These are phyloP conservation scores for Eumaeus atala DNA, from an alignment of 1,140 invertebrate species.

Conservation along the genomic window DNA sequence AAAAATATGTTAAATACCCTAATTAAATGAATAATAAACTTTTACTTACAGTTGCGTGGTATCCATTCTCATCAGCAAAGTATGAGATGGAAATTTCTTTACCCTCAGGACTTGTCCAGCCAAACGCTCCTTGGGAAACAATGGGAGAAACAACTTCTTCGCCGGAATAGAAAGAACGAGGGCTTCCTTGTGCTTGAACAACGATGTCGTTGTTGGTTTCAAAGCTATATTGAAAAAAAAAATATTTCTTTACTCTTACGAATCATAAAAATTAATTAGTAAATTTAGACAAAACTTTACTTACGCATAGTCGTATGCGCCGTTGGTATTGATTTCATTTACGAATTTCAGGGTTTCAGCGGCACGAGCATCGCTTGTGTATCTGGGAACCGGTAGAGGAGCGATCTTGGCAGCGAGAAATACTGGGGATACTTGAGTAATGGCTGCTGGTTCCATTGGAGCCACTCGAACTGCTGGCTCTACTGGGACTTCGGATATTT, in stretches of 20 bases:
- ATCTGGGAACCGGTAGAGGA: neutral
- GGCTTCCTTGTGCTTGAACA: neutral
- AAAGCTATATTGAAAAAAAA: neutral
- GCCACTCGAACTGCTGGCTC: neutral
- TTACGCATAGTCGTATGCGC: neutral
- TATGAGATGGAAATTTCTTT: slow-evolving; percentile 4
- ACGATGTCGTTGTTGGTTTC: slow-evolving; percentile 4
- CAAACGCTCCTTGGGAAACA: slow-evolving; percentile 6
- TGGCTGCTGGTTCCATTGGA: neutral
- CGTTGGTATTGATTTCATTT: neutral
- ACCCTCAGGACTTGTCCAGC: slow-evolving; percentile 7
- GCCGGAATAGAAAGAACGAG: neutral
- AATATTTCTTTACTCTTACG: neutral
- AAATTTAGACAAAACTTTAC: neutral
- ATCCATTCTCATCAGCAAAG: slow-evolving; percentile 10
- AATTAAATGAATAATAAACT: too few relatives aligned
- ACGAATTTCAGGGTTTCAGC: slow-evolving; percentile 1
- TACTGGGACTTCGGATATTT: neutral
- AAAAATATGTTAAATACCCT: too few relatives aligned
- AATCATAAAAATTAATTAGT: neutral
- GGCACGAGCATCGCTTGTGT: neutral
- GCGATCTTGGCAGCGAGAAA: neutral
- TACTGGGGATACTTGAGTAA: neutral
- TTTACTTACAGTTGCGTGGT: slow-evolving; percentile 6
- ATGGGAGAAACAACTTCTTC: slow-evolving; percentile 1